Conservation (phyloP, 2,888 invertebrate species). For the Thumatha senex region DNA sequence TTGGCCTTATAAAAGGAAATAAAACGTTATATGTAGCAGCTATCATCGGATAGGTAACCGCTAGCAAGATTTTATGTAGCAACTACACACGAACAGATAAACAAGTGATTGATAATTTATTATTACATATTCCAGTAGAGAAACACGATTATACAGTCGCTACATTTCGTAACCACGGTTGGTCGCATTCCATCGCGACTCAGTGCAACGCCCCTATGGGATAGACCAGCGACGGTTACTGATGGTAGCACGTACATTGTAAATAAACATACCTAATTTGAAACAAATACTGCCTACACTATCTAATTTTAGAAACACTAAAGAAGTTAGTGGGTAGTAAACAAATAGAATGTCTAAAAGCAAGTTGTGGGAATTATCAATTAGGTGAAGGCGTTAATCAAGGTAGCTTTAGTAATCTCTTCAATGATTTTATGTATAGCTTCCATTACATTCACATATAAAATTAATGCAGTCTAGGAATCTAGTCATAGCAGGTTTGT, state of each 20-base stretch:
- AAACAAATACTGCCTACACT: slow-evolving; percentile 37
- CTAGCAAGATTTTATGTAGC: background rate
- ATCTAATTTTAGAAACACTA: slow-evolving; percentile 10
- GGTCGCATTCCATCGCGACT: slow-evolving; percentile 72
- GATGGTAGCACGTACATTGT: slow-evolving; percentile 36
- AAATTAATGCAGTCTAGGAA: background rate
- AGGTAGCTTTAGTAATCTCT: slow-evolving; percentile 31
- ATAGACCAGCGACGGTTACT: slow-evolving; percentile 64
- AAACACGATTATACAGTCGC: slow-evolving; percentile 64
- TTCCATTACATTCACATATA: background rate
- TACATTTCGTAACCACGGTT: slow-evolving; percentile 79
- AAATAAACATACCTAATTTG: slow-evolving; percentile 29
- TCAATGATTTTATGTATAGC: slow-evolving; percentile 13
- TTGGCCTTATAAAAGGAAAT: slow-evolving; percentile 15
- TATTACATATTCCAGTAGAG: slow-evolving; percentile 59
- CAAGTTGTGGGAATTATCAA: slow-evolving; percentile 45
- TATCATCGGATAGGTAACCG: too few species aligned
- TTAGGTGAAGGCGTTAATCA: slow-evolving; percentile 48
- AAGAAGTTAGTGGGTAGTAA: slow-evolving; percentile 34
- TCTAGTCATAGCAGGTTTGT: background rate
- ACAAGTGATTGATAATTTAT: slow-evolving; percentile 42
- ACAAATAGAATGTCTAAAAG: slow-evolving; percentile 21
- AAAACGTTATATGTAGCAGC: background rate
- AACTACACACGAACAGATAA: slow-evolving; percentile 8
- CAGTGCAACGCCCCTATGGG: slow-evolving; percentile 72